Base-by-base conservation (phyloP, 2,797 vertebrate species). In the Channa striata region DNA sequence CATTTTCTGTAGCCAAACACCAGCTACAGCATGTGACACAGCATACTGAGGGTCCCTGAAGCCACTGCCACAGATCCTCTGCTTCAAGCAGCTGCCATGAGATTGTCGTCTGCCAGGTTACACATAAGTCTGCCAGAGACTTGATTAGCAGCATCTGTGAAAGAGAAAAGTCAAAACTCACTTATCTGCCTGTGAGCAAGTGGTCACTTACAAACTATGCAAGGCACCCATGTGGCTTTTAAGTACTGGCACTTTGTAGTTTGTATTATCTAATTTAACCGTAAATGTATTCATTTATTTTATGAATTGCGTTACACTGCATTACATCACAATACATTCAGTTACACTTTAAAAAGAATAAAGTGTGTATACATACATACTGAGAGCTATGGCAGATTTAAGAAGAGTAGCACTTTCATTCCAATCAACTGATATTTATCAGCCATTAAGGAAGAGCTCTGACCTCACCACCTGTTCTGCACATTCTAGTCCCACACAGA, bases 401-500 rank as follows among this genome's bases (percentile, higher is more conserved):
- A 46, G 46, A 58, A 57, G 48, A 56, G 21, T 59, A 57, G 20
- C 10, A 7, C 37, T 64, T 72, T 50, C 64, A 20, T 67, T 36
- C 52, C 66, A 64, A 37, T 83, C 58, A 72, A 11, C 43, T 42
- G 13, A 42, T 46, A 46, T 71, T 91, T 87, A 56, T 76, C 87
- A 47, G 59, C 56, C 74, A 77, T 85, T 87, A 90, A 90, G 91
- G 84, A 90, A 79, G 68, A 81, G 80, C 82, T 74, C 49, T 11
- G 33, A 58, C 66, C 76, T 73, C 40, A 53, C 85, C 86, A 90
- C 76, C 86, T 90, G 86, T 72, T 82, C 79, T 60, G 48, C 66
- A 70, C 71, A 68, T 76, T 79, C 64, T 49, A 43, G 43, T 75
- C 61, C 49, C 74, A 65, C 68, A 46, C 80, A 87, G 87, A 86